Base-by-base conservation (phyloP, 2,113 vertebrate species). In the Coptodon bakossiorum region DNA sequence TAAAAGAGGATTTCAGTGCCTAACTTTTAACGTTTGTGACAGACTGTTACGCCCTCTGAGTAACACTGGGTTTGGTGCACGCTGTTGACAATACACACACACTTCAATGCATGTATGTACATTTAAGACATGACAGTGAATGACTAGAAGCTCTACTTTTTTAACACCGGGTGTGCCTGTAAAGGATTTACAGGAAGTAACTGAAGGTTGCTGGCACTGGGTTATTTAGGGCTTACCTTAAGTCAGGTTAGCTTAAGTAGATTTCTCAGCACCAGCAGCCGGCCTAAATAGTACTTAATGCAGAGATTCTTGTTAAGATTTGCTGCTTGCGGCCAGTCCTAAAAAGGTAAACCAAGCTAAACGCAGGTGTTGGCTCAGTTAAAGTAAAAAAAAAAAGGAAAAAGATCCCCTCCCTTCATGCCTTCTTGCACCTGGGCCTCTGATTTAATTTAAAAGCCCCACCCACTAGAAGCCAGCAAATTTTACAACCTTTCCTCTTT, bases 181-280 rank as follows among this genome's bases (percentile, higher is more conserved):
- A 78, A 78, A 78, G 71, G 71, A 50, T 78, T 78, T 78, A 31
- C 71, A 78, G 71, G 71, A 78, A 31, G 66, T 73, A 73, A 45
- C n/a, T 73, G 66, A 73, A 73, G 66, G 36, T 24, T 71, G 36
- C n/a, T 71, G 66, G 71, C 24, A 78, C 9, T 50, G 71, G 71
- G 43, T 50, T 19, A 50, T 78, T 50, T 78, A 50, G 71, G 71
- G 71, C 43, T 78, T 50, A 78, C 27, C 24, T n/a, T 78, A 78
- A 78, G 16, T 78, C 43, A 19, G 71, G 71, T 45, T 78, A 78
- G 43, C 71, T 78, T 78, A 78, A 78, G 24, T 50, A 50, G 71
- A 78, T 78, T 78, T 50, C 71, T 78, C 43, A 31, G 24, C 71
- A 50, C 43, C 16, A 50, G 24, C 71, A 76, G 43, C 43, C 24